These are phyloP conservation scores for Falco peregrinus DNA, from an alignment of 2,797 vertebrate species.

Conservation along the genomic window DNA sequence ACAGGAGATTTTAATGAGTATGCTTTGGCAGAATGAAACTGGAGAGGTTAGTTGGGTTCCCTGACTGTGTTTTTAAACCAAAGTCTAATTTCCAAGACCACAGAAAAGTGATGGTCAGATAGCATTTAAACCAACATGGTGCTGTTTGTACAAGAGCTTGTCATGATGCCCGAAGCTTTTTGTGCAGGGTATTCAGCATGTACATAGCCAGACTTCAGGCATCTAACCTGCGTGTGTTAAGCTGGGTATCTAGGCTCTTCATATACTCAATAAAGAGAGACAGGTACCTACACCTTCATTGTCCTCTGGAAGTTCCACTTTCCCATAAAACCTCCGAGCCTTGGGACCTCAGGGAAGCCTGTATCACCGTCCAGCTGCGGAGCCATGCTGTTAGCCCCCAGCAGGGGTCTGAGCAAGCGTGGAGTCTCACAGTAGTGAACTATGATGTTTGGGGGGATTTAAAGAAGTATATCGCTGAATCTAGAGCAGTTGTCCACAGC, in stretches of 20 bases:
- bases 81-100: background rate
- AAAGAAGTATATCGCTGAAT: background rate
- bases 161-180: background rate
- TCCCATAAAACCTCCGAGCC: background rate
- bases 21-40: background rate
- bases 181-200: background rate
- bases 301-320: background rate
- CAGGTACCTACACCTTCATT: background rate
- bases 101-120: background rate
- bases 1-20: background rate
- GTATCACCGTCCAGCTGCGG: background rate
- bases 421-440: background rate
- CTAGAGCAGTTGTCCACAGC: background rate
- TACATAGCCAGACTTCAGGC: background rate
- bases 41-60: background rate
- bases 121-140: background rate
- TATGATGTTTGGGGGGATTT: background rate
- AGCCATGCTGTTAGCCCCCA: background rate
- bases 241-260: background rate
- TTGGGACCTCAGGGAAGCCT: background rate
- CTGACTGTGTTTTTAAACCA: background rate
- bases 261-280: background rate
- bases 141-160: background rate
- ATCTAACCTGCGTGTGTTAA: background rate
- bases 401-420: background rate